phyloP scores from a whole-genome alignment of 2,888 invertebrate species.

The Ectropis crepuscularia region DNA sequence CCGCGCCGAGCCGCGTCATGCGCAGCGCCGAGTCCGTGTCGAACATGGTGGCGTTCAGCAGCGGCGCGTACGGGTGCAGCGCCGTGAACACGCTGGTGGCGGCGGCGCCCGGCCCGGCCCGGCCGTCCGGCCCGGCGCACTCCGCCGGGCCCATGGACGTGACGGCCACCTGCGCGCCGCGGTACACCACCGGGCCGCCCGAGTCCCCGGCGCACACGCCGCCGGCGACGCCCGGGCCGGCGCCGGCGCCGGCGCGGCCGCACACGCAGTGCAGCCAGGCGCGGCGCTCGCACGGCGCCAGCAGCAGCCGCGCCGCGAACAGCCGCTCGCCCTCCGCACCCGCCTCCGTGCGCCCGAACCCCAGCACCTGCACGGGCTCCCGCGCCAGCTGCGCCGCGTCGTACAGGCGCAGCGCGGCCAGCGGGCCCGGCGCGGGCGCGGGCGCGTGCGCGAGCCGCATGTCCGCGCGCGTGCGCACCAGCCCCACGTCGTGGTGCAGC shows the following conservation, averaged over 20 bases:
- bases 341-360: slow-evolving; percentile 68
- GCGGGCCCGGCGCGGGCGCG: slow-evolving; percentile 37
- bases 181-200: slow-evolving; percentile 68
- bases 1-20: slow-evolving; percentile 20
- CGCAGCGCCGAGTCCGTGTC: slow-evolving; percentile 47
- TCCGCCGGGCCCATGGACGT: slow-evolving; percentile 36
- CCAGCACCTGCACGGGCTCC: slow-evolving; percentile 57
- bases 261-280: slow-evolving; percentile 65
- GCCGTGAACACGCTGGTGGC: slow-evolving; percentile 70
- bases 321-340: slow-evolving; percentile 60
- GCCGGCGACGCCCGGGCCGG: slow-evolving; percentile 14
- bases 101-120: slow-evolving; percentile 31
- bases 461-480: slow-evolving; percentile 61
- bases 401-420: slow-evolving; percentile 49
- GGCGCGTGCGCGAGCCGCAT: slow-evolving; percentile 53
- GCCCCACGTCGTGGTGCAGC: slow-evolving; percentile 74
- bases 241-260: slow-evolving; percentile 45
- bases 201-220: slow-evolving; percentile 77
- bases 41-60: slow-evolving; percentile 64
- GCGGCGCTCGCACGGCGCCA: slow-evolving; percentile 60
- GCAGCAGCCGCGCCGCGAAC: slow-evolving; percentile 57
- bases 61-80: slow-evolving; percentile 59
- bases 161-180: slow-evolving; percentile 52
- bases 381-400: slow-evolving; percentile 41
- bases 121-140: slow-evolving; percentile 33